phyloP scores from a whole-genome alignment of 2,113 vertebrate genomes.

The Danio rerio region GRCz12tu NC_133197.1:32709501-32710000 shows the following conservation, averaged over 20 bases:
- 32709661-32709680: slow-evolving; percentile 52
- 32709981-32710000: not conserved
- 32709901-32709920: not conserved
- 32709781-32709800: slow-evolving; percentile 77
- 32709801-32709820: slow-evolving; percentile 82
- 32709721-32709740: slow-evolving; percentile 30
- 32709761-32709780: not conserved
- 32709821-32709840: slow-evolving; percentile 71
- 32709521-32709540: no score
- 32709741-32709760: slow-evolving; percentile 33
- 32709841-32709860: slow-evolving; percentile 76
- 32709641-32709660: slow-evolving; percentile 58
- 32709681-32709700: slow-evolving; percentile 45
- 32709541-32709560: no score
- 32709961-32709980: not conserved
- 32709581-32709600: slow-evolving; percentile 6
- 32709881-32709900: not conserved
- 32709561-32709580: no score
- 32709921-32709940: not conserved
- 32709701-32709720: slow-evolving; percentile 10
- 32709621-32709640: slow-evolving; percentile 64
- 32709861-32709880: slow-evolving; percentile 85
- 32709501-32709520: slow-evolving; percentile 12
- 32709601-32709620: slow-evolving; percentile 49
- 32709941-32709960: not conserved